Evolutionary conservation across 2,797 vertebrate genomes (phyloP), one percentile per base, ranked within the genome.

Genomic region (Myotis findleyi): DNA sequence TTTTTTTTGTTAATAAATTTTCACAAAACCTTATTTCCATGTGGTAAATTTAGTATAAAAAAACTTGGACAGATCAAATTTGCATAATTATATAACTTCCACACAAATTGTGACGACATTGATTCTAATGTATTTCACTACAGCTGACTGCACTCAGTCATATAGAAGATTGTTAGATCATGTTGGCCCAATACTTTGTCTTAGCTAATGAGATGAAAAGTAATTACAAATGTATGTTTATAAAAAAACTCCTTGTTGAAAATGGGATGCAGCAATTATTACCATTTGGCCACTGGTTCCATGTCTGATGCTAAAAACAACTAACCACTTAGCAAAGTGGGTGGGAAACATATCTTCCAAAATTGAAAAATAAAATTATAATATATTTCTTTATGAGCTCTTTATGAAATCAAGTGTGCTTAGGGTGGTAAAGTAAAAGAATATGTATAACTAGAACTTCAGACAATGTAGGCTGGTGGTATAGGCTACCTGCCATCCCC

Each of bases 1-100:
- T 91, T 91, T 75, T n/a, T 38, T 62, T 88, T 72, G 51, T 72
- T 85, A 91, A 73, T 69, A 75, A 92, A 86, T 73, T 53, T 83
- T 79, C 27, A 77, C 82, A 51, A 86, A 53, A 25, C 51, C 23
- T 6, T 5, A 81, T 86, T 87, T 77, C 36, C 18, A 44, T 53
- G 5, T 38, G 8, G 25, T 53, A 83, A 76, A 16, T 93, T 86
- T 62, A 88, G 2, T n/a, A 20, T 81, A 73, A 80, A 7, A 75
- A 94, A 79, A 80, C 53, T 11, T 75, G 27, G 82, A 59, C n/a
- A 92, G 14, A 30, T 77, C 4, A 81, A 91, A 75, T 49, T 79
- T 86, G 21, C n/a, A 59, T 57, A 79, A 71, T 64, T 33, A 93
- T 77, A 38, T 66, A 80, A 85, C 73, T 89, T 88, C 41, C 49